phyloP scores from a whole-genome alignment of 2,113 vertebrate genomes.

The Morone saxatilis region DNA sequence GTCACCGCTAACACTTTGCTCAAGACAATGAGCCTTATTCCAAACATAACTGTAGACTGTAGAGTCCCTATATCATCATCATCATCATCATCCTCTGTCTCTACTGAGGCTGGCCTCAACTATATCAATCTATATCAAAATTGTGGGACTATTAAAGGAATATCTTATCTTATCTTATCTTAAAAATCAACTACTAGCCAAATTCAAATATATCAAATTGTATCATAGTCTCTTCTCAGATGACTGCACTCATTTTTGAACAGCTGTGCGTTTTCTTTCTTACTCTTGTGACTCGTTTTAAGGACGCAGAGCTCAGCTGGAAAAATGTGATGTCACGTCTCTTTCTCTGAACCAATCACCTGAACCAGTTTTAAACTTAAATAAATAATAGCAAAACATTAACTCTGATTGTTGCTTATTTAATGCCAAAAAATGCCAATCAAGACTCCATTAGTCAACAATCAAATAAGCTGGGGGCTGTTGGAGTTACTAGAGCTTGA shows the following conservation, averaged over 20 bases:
- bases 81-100: too few relatives aligned
- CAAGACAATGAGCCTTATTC: not conserved
- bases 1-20: constrained; percentile 1
- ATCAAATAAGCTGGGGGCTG: not conserved
- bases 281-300: not conserved
- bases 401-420: not conserved
- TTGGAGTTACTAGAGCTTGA: not conserved
- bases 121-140: too few relatives aligned
- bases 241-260: too few relatives aligned
- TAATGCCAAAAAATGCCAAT: not conserved
- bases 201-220: too few relatives aligned
- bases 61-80: not conserved
- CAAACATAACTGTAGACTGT: not conserved
- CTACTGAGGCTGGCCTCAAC: too few relatives aligned
- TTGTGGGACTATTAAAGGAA: too few relatives aligned
- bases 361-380: too few relatives aligned
- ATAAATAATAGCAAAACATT: not conserved
- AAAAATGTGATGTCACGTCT: not conserved
- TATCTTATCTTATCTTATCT: too few relatives aligned
- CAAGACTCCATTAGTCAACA: not conserved
- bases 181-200: too few relatives aligned
- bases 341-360: too few relatives aligned
- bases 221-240: not conserved
- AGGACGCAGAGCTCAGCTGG: not conserved
- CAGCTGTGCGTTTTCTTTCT: not conserved